A percentile compares a stretch with the other conserved stretches of the same genome.
Conservation (phyloP, 2,888 invertebrate species). For the Drosophila formosana region DNA sequence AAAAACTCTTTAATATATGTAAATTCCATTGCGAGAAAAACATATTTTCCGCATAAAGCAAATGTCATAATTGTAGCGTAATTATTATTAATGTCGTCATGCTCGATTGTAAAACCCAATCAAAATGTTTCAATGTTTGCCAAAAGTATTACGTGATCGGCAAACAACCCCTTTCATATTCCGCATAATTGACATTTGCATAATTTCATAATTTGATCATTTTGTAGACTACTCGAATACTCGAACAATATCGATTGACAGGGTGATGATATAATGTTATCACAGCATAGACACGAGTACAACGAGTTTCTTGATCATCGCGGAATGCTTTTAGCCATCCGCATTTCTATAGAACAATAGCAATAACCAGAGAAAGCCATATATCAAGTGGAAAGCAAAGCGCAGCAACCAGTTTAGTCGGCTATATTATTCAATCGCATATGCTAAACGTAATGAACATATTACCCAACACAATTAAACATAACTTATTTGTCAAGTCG, state of each 20-base stretch:
- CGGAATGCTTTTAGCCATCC: constrained; percentile 32
- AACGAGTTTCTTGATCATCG: constrained; percentile 10
- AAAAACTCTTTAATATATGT: constrained; percentile 46
- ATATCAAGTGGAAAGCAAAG: constrained; percentile 54
- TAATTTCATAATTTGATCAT: constrained; percentile 69
- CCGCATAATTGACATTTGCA: constrained; percentile 70
- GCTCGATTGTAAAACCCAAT: constrained; percentile 57
- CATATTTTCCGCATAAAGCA: constrained; percentile 25
- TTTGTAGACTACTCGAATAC: constrained; percentile 45
- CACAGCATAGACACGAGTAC: constrained; percentile 1
- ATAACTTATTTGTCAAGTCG: constrained; percentile 60
- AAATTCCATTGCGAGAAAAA: constrained; percentile 41
- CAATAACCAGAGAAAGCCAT: constrained; percentile 48
- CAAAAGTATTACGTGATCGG: constrained; percentile 54
- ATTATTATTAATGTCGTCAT: constrained; percentile 82
- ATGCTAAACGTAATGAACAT: constrained; percentile 65
- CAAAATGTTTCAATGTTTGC: constrained; percentile 49
- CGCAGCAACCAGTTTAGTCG: not conserved
- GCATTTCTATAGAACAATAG: constrained; percentile 27
- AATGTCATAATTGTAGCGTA: constrained; percentile 77
- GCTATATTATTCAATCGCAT: constrained; percentile 10
- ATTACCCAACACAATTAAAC: constrained; percentile 70
- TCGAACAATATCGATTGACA: constrained; percentile 49
- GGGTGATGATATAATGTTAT: constrained; percentile 34
- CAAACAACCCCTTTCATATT: constrained; percentile 53